Evolutionary conservation across 2,797 vertebrate genomes (phyloP), one percentile per base, ranked within the genome.

Genomic region (Pseudochaenichthys georgianus): DNA sequence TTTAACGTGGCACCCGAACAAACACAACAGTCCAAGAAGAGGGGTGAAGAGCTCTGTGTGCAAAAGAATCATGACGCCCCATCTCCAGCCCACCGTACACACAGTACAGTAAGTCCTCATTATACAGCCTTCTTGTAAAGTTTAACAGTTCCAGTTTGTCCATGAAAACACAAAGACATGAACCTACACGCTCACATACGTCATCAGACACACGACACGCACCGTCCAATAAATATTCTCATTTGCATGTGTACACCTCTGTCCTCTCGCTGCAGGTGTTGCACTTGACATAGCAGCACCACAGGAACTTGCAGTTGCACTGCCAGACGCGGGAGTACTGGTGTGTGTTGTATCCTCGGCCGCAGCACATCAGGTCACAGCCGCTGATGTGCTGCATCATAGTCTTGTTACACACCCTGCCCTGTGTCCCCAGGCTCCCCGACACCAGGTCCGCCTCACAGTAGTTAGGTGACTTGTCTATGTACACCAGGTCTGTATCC

Each of bases 271-370:
- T 99, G 95, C 98, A 99, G 0, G 97, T 99, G 96, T 98, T 99
- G 93, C 98, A 99, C 71, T 97, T 99, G 43, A 99, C 98, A 0
- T 98, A 98, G 94, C 98, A 99, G 95, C 98, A 99, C 98, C 98
- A 99, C 78, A 99, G 96, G 90, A 99, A 99, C 89, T 98, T 99
- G 91, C 98, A 99, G 95, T 99, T 98, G 93, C 98, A 99, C 91
- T 99, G 98, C 98, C 98, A 99, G 55, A 99, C 97, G 0, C 97
- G 92, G 0, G 97, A 98, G 75, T 99, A 99, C 92, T 99, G 98
- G 93, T 99, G 98, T 0, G 98, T 99, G 90, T 99, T 99, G 95
- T 99, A 99, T 62, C 98, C 98, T 0, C 98, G 96, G 3, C 98
- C 98, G 0, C 98, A 99, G 93, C 98, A 99, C 98, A 99, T 99